Evolutionary conservation across 2,888 invertebrate genomes (phyloP).

Genomic region (Yponomeuta sedellus): DNA sequence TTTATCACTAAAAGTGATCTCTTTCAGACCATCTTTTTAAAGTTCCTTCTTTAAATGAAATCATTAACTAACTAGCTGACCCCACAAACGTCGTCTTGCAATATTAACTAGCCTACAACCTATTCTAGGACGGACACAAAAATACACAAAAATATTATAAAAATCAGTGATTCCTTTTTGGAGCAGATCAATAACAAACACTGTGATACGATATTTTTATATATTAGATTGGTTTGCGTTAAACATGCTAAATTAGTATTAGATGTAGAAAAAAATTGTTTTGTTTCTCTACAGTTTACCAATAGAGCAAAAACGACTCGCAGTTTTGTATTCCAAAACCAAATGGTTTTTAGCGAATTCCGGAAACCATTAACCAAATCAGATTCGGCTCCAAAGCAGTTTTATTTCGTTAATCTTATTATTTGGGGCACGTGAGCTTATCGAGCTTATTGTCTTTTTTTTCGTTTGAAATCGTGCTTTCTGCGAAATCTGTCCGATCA

Average conservation of each 20-base stretch:
- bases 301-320: slow-evolving; percentile 26
- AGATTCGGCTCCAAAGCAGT: slow-evolving; percentile 31
- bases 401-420: slow-evolving; percentile 60
- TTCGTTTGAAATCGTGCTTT: slow-evolving; percentile 50
- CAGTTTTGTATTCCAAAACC: slow-evolving; percentile 31
- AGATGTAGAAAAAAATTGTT: slow-evolving; percentile 20
- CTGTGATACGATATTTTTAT: too few relatives aligned
- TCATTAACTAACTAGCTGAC: too few relatives aligned
- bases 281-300: slow-evolving; percentile 23
- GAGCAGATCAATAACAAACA: too few relatives aligned
- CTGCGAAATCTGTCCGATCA: slow-evolving; percentile 50
- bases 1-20: too few relatives aligned
- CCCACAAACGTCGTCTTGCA: too few relatives aligned
- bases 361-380: slow-evolving; percentile 57
- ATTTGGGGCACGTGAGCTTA: slow-evolving; percentile 62
- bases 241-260: background rate
- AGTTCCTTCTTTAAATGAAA: too few relatives aligned
- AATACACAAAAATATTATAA: too few relatives aligned
- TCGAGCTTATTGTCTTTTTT: slow-evolving; percentile 22
- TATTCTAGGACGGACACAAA: too few relatives aligned
- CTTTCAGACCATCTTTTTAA: too few relatives aligned
- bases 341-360: slow-evolving; percentile 43
- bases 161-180: too few relatives aligned
- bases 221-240: background rate
- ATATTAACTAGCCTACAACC: too few relatives aligned